Evolutionary conservation across 1,140 invertebrate species (phyloP), one percentile per base, ranked within the genome.

Genomic region (Thalassaphorura encarpata): DNA sequence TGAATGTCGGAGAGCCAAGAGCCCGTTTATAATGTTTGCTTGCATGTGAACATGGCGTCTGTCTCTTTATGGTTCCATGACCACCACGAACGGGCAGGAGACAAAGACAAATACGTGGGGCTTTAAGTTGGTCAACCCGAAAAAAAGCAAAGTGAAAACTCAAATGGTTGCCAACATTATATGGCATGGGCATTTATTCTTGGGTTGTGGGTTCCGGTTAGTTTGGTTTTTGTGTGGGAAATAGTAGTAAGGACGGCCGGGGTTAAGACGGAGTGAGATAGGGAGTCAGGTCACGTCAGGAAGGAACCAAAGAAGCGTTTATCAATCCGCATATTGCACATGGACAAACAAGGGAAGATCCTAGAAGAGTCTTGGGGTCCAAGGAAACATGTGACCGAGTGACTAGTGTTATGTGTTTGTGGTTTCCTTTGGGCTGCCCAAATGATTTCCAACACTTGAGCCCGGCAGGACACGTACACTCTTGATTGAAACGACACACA

Each of bases 401-500:
- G 33, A 18, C 31, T 18, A 23, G 31, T 13, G 28, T 15, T 3
- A 27, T 6, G 16, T 27, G 28, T n/a, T 36, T n/a, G 33, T 36
- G 33, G 11, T 36, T 36, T 36, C 19, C 43, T 41, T 58, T 21
- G 8, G 46, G 43, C 26, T 18, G 19, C 28, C 23, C 5, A 23
- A 24, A 43, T 39, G 27, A 36, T 39, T 47, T 29, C 41, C 46
- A 50, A 54, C 43, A 28, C 41, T 23, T 23, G 48, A n/a, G 11
- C 5, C 5, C 13, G 28, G 45, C 4, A 42, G n/a, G 39, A 54
- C 61, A 62, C 61, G 61, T 62, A 56, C 61, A 33, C 41, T 40
- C 42, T 52, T 62, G 61, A 62, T 62, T 62, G 56, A 62, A 62
- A 59, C 47, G 52, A 59, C 57, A 62, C 61, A 59, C 61, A 62